Evolutionary conservation across 1,140 invertebrate genomes (phyloP), one percentile per base, ranked within the genome.

Genomic region (Drosophila pectinifera): DNA sequence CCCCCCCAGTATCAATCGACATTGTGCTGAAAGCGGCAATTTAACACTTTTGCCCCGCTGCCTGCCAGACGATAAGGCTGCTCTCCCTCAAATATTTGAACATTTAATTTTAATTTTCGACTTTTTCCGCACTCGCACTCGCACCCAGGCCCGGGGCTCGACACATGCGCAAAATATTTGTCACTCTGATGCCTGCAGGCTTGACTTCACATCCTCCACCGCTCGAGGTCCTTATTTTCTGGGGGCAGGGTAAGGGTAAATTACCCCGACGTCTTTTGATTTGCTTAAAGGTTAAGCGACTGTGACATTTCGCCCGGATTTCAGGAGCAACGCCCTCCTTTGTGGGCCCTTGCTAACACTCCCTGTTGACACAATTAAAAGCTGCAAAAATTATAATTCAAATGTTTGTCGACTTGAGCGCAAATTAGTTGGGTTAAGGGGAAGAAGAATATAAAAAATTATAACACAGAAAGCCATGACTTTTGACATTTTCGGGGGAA

Each of bases 211-310:
- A 53, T 31, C 58, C 22, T 18, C 39, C 56, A 39, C 41, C 31
- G 18, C 49, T 18, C 14, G 49, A 3, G 28, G 49, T 7, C n/a
- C n/a, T 36, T 36, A 18, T n/a, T 34, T 34, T 20, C 10, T 18
- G 16, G 1, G 22, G 49, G 45, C 45, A 54, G n/a, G n/a, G n/a
- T n/a, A n/a, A 24, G 43, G 78, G 62, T 63, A 64, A 83, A 73
- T 77, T 77, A 77, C 67, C 65, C 57, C 46, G 61, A 54, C 69
- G 76, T 48, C 68, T 77, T 73, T 73, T 88, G 76, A 80, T 84
- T 89, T 89, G 80, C 77, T 78, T 69, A 68, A 89, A 83, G 84
- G 80, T 89, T 89, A 89, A 89, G 77, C 67, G 73, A 64, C 68
- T 84, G 84, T 80, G 69, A 80, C 79, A 84, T 74, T 64, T 63